Percentiles rank a stretch among this genome's conserved stretches.
phyloP scores from a whole-genome alignment of 2,888 invertebrate genomes.

The Phania funesta region DNA sequence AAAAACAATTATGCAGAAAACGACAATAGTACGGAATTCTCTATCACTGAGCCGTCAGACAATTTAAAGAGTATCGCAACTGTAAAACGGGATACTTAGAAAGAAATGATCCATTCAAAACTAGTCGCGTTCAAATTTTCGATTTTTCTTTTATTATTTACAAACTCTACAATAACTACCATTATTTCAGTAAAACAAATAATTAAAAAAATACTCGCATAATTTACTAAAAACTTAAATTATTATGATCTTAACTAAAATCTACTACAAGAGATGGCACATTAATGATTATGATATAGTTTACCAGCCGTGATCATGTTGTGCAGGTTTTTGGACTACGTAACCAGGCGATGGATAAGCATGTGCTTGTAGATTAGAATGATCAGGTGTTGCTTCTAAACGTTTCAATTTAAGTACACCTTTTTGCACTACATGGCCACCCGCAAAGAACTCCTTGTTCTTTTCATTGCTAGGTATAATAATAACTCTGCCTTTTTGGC shows the following conservation, averaged over 20 bases:
- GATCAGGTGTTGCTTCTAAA: constrained; percentile 15
- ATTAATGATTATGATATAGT: constrained; percentile 11
- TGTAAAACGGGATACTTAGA: too few species aligned
- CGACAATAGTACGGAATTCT: too few species aligned
- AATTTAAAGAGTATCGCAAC: too few species aligned
- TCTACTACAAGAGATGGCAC: constrained; percentile 27
- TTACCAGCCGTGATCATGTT: constrained; percentile 46
- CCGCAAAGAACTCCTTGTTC: constrained; percentile 68
- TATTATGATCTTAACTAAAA: constrained; percentile 28
- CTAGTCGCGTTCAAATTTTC: too few species aligned
- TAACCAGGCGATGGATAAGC: constrained; percentile 18
- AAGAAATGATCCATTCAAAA: too few species aligned
- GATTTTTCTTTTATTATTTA: too few species aligned
- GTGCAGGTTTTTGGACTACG: not conserved
- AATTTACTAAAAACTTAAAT: constrained; percentile 48
- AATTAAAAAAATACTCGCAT: too few species aligned
- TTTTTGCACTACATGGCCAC: constrained; percentile 75
- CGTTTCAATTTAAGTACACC: constrained; percentile 73
- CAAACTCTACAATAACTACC: too few species aligned
- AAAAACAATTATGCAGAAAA: too few species aligned
- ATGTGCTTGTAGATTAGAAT: constrained; percentile 3
- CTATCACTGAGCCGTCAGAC: too few species aligned
- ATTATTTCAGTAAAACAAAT: not conserved
- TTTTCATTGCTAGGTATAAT: constrained; percentile 71
- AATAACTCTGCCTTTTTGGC: constrained; percentile 71